phyloP scores from a whole-genome alignment of 2,113 vertebrate genomes.

The Melanerpes aurifrons region DNA sequence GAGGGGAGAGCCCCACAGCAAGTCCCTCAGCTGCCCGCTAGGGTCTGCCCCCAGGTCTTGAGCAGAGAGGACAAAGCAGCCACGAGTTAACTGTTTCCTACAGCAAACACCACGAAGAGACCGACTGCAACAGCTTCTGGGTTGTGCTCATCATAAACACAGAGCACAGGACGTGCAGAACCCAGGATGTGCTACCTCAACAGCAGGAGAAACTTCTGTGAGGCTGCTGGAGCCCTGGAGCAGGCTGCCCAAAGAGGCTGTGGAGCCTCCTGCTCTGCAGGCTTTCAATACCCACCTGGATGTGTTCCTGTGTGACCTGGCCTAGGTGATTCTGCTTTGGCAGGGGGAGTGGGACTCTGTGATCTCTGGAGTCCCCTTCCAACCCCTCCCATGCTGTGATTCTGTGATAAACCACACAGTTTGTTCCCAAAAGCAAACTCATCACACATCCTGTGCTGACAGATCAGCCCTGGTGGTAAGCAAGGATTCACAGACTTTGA shows the following conservation, averaged over 20 bases:
- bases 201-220: no score
- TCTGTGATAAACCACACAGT: neutral
- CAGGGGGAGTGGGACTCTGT: no score
- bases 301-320: no score
- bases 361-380: no score
- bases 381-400: no score
- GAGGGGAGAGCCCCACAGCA: fast-evolving
- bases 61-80: neutral
- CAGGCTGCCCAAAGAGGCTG: no score
- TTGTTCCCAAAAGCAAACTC: neutral
- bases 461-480: fast-evolving
- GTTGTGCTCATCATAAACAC: neutral
- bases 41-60: neutral
- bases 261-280: no score
- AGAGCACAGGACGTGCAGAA: no score
- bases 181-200: no score
- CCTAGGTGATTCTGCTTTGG: no score
- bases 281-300: no score
- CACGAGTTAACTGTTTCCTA: fast-evolving
- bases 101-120: fast-evolving
- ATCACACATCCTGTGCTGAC: fast-evolving
- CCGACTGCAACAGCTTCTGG: fast-evolving
- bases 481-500: neutral
- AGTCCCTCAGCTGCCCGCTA: fast-evolving
- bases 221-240: no score